These are phyloP conservation scores for Stomorhina lunata DNA, from an alignment of 2,888 invertebrate genomes.

Conservation along the genomic window DNA sequence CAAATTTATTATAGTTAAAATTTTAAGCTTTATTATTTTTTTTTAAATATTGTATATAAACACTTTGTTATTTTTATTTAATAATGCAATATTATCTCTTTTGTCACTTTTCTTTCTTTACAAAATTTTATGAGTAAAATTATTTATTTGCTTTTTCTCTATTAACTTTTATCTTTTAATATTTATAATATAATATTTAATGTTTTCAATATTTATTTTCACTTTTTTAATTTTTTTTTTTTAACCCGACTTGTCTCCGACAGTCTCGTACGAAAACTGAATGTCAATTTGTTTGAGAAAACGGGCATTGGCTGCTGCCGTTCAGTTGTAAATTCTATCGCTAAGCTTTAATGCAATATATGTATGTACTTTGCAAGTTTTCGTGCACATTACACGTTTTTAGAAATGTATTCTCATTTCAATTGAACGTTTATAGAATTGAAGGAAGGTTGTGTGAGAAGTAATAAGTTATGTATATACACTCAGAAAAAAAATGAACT, in stretches of 20 bases:
- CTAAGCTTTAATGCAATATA: slow-evolving; percentile 10
- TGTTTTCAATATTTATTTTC: not conserved
- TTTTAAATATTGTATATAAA: too few relatives aligned
- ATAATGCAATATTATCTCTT: too few relatives aligned
- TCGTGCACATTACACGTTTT: not conserved
- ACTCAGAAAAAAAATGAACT: too few relatives aligned
- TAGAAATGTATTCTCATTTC: not conserved
- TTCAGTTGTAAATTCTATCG: not conserved
- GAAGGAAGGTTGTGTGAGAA: not conserved
- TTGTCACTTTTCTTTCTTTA: too few relatives aligned
- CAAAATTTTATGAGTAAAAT: too few relatives aligned
- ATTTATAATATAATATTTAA: too few relatives aligned
- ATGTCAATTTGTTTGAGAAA: not conserved
- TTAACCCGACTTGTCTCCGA: slow-evolving; percentile 38
- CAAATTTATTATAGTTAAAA: too few relatives aligned
- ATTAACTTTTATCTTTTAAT: too few relatives aligned
- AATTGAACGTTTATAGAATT: not conserved
- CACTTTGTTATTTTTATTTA: too few relatives aligned
- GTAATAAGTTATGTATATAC: not conserved
- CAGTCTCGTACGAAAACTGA: slow-evolving; percentile 35
- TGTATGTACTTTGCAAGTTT: not conserved
- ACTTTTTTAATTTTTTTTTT: not conserved
- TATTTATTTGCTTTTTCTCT: too few relatives aligned
- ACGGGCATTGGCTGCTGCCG: not conserved
- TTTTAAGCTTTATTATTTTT: too few relatives aligned